phyloP scores from a whole-genome alignment of 2,113 vertebrate species.

The Leptobrachium ailaonicum region DNA sequence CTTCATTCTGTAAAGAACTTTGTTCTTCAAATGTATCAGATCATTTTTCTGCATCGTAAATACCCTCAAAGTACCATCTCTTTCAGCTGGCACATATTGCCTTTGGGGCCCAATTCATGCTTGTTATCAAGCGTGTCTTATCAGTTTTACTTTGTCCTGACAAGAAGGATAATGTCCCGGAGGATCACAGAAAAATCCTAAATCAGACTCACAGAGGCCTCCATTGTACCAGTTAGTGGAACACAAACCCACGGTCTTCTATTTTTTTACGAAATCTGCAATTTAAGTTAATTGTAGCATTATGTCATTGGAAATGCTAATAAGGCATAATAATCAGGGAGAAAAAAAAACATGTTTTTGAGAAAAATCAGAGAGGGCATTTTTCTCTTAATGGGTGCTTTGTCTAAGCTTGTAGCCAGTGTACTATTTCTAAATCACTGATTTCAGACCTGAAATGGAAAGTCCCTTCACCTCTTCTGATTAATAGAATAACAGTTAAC shows the following conservation, averaged over 20 bases:
- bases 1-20: conserved; percentile 16
- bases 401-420: no score
- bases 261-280: conserved; percentile 2
- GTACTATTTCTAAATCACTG: no score
- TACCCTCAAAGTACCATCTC: background rate
- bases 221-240: conserved; percentile 25
- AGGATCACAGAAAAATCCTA: background rate
- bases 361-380: no score
- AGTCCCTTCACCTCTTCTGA: no score
- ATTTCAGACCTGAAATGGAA: no score
- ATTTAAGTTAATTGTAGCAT: conserved; percentile 17
- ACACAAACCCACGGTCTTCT: background rate
- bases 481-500: background rate
- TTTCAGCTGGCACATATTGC: conserved; percentile 1
- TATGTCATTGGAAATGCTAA: conserved; percentile 1
- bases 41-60: conserved; percentile 19
- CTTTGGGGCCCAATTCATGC: conserved; percentile 14
- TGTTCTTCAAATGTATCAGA: conserved; percentile 34
- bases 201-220: conserved; percentile 26
- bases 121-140: conserved; percentile 16
- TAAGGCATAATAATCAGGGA: background rate
- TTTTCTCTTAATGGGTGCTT: no score
- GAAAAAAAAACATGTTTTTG: background rate
- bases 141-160: conserved; percentile 12
- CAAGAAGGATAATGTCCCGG: conserved; percentile 2